Conservation (phyloP, 2,888 invertebrate species). For the Bombyx huttoni region DNA sequence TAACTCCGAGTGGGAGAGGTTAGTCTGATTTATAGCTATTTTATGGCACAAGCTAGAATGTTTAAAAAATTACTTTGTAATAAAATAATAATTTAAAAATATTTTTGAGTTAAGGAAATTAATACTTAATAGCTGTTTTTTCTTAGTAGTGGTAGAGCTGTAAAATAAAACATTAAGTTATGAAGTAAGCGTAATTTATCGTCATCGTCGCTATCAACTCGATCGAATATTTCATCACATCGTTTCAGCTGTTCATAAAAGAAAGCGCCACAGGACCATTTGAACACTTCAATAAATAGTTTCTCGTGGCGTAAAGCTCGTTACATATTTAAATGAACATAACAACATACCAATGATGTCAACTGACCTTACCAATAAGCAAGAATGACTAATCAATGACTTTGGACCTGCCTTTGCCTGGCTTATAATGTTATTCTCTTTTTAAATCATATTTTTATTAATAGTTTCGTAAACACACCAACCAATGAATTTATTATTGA, state of each 20-base stretch:
- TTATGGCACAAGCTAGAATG: not conserved
- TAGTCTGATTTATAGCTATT: not conserved
- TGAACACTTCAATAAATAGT: not conserved
- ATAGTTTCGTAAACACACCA: too few relatives aligned
- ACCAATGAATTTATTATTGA: too few relatives aligned
- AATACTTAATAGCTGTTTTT: too few relatives aligned
- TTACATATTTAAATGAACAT: not conserved
- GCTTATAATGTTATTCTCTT: conserved; percentile 1
- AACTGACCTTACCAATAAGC: conserved; percentile 13
- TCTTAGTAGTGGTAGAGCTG: too few relatives aligned
- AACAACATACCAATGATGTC: conserved; percentile 19
- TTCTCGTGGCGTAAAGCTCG: not conserved
- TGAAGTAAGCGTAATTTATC: too few relatives aligned
- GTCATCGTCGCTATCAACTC: too few relatives aligned
- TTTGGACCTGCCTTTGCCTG: conserved; percentile 1
- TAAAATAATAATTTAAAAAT: too few relatives aligned
- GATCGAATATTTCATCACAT: too few relatives aligned
- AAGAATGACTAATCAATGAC: conserved; percentile 16
- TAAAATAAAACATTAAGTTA: too few relatives aligned
- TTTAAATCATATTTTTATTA: not conserved
- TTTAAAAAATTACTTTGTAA: too few relatives aligned
- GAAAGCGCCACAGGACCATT: not conserved
- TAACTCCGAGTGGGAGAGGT: conserved; percentile 6
- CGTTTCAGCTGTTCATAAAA: too few relatives aligned
- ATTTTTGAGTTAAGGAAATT: too few relatives aligned